These are phyloP conservation scores for Sebastes glaucus DNA, from an alignment of 2,797 vertebrate species.

Conservation along the genomic window DNA sequence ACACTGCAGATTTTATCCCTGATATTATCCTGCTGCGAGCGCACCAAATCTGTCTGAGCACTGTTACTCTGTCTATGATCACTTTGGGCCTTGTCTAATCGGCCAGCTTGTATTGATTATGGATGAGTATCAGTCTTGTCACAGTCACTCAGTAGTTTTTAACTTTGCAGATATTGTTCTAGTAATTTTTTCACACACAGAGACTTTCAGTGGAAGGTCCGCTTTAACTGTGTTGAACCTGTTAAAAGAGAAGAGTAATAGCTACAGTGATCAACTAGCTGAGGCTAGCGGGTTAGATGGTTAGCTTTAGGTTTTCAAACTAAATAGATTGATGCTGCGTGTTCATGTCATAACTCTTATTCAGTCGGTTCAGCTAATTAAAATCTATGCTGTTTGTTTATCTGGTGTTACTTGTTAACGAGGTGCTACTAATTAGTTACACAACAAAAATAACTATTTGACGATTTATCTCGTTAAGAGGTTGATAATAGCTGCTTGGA, in stretches of 20 bases:
- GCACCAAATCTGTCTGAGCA: neutral
- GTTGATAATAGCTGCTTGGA: neutral
- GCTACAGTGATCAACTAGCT: neutral
- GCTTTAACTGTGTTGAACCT: neutral
- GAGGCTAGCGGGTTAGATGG: neutral
- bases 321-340: neutral
- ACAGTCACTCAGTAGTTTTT: neutral
- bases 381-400: neutral
- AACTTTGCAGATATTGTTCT: neutral
- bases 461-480: neutral
- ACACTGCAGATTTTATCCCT: conserved; percentile 32
- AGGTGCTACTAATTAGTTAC: neutral
- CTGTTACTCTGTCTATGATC: conserved; percentile 8
- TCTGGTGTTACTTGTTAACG: neutral
- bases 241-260: neutral
- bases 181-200: neutral
- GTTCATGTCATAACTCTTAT: neutral
- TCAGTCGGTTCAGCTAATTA: neutral
- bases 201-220: too few relatives aligned
- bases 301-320: neutral
- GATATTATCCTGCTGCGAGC: conserved; percentile 14
- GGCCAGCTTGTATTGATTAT: conserved; percentile 22
- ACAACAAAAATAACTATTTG: neutral
- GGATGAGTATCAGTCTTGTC: neutral
- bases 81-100: neutral